A percentile compares a stretch with the other conserved stretches of the same genome.
These are phyloP conservation scores for Drepana falcataria DNA, from an alignment of 2,888 invertebrate species.

Conservation along the genomic window DNA sequence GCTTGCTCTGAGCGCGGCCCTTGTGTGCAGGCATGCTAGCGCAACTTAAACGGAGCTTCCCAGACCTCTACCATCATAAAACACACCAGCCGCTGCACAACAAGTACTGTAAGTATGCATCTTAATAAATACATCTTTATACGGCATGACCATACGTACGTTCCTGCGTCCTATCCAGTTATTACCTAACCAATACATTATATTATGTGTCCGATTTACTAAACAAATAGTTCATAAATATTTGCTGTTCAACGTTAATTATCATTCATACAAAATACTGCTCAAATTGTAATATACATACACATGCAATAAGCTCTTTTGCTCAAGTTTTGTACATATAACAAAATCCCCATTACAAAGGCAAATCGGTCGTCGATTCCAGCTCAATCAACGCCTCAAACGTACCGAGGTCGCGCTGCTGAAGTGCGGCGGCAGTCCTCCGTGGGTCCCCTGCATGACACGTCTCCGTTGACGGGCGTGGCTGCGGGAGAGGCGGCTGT, in stretches of 20 bases:
- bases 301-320: too few species aligned
- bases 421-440: slow-evolving; percentile 81
- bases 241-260: too few species aligned
- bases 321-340: too few species aligned
- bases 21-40: slow-evolving; percentile 90
- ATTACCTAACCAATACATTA: slow-evolving; percentile 4
- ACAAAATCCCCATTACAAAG: too few species aligned
- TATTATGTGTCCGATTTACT: too few species aligned
- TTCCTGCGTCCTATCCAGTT: not conserved
- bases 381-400: slow-evolving; percentile 81
- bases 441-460: slow-evolving; percentile 79
- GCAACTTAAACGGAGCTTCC: slow-evolving; percentile 93
- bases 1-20: slow-evolving; percentile 76
- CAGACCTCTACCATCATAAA: slow-evolving; percentile 88
- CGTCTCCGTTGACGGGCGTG: slow-evolving; percentile 63
- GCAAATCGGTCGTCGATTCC: too few species aligned
- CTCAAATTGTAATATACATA: too few species aligned
- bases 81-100: slow-evolving; percentile 87
- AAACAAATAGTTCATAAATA: too few species aligned
- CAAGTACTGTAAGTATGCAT: slow-evolving; percentile 81
- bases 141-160: slow-evolving; percentile 39
- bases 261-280: too few species aligned
- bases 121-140: slow-evolving; percentile 31
- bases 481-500: slow-evolving; percentile 60
- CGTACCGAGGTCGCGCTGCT: slow-evolving; percentile 77